These are phyloP conservation scores for Heterocephalus glaber DNA, from an alignment of 2,113 vertebrate species.

Conservation along the genomic window DNA sequence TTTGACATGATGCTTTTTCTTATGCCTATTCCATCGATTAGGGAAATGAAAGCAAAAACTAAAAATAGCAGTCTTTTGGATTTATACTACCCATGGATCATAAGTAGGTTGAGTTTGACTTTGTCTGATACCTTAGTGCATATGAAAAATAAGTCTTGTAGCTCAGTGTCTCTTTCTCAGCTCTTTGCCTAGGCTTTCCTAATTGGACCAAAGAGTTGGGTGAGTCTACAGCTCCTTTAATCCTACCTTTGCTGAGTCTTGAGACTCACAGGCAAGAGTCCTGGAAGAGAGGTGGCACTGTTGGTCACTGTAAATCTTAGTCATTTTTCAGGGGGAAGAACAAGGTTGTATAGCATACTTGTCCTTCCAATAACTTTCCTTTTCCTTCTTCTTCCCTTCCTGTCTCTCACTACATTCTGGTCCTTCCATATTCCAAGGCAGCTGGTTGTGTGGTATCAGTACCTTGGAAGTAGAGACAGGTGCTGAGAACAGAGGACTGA, in stretches of 20 bases:
- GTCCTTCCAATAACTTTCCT: not conserved
- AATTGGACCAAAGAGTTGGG: not conserved
- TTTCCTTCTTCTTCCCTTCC: not conserved
- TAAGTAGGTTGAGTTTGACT: conserved; percentile 29
- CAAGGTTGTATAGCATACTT: not conserved
- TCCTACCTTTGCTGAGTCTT: not conserved
- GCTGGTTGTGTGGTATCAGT: not conserved
- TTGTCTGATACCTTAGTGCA: not conserved
- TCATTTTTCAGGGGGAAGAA: not conserved
- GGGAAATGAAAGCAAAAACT: conserved; percentile 35
- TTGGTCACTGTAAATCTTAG: not conserved
- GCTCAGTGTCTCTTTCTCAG: not conserved
- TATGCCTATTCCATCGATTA: not conserved
- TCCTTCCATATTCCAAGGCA: not conserved
- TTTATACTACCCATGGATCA: conserved; percentile 14
- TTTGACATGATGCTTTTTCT: conserved; percentile 30
- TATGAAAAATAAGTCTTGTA: conserved; percentile 24
- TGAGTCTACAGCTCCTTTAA: not conserved
- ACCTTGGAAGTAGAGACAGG: not conserved
- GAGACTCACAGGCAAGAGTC: not conserved
- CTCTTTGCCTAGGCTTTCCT: not conserved
- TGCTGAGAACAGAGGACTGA: not conserved
- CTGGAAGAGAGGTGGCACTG: not conserved
- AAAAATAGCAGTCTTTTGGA: conserved; percentile 18
- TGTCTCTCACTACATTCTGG: not conserved